phyloP scores from a whole-genome alignment of 2,888 invertebrate genomes.

The Pandemis corylana region DNA sequence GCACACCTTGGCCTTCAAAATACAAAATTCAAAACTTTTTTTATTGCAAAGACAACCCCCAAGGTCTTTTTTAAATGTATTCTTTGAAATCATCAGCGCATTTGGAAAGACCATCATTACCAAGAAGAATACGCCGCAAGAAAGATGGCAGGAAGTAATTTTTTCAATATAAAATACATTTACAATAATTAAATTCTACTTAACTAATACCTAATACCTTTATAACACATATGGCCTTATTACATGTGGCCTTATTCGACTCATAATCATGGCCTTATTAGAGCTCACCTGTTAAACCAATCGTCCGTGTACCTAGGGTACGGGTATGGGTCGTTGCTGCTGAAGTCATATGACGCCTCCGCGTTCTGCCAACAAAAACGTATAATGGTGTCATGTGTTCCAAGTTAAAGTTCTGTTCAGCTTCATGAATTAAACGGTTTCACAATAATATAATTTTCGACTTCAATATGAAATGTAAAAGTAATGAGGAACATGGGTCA shows the following conservation, averaged over 20 bases:
- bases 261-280: background rate
- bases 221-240: background rate
- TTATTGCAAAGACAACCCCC: too few relatives aligned
- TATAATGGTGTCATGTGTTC: slow-evolving; percentile 18
- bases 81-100: too few relatives aligned
- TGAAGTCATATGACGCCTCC: slow-evolving; percentile 99
- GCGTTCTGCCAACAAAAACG: slow-evolving; percentile 90
- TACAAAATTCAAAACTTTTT: too few relatives aligned
- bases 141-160: too few relatives aligned
- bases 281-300: slow-evolving; percentile 98
- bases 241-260: background rate
- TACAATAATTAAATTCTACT: too few relatives aligned
- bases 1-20: too few relatives aligned
- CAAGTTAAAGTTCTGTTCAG: slow-evolving; percentile 2
- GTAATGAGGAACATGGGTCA: background rate
- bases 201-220: too few relatives aligned
- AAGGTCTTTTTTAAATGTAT: too few relatives aligned
- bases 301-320: slow-evolving; percentile 99
- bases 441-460: background rate
- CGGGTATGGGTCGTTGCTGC: slow-evolving; percentile 99
- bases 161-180: too few relatives aligned
- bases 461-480: background rate
- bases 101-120: too few relatives aligned
- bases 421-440: background rate
- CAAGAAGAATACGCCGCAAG: too few relatives aligned